Evolutionary conservation across 2,888 invertebrate genomes (phyloP), one percentile per base, ranked within the genome.

Genomic region (Epistrophe grossulariae): DNA sequence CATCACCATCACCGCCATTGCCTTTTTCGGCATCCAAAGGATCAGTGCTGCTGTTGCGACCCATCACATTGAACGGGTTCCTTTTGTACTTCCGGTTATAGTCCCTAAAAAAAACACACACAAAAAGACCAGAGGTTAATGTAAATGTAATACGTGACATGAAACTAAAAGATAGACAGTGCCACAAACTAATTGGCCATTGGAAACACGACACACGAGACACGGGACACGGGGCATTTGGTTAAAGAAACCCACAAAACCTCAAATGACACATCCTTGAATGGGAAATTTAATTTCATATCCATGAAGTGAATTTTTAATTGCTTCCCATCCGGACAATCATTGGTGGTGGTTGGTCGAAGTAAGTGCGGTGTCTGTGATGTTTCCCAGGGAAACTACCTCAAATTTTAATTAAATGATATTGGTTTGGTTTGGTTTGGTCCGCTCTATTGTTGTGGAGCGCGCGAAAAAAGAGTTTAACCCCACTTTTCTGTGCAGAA

Each of bases 1-100:
- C 90, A 68, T 89, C 89, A 71, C 90, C 91, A 79, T 91, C 90
- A 83, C 90, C 90, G 40, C 89, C 89, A 74, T 89, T 89, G 35
- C 83, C 81, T 50, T 89, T 89, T 38, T 88, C 87, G 28, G 89
- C 89, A 66, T 89, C 90, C 82, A 85, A 81, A 3, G 85, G 82
- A 70, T 88, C 84, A 15, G 84, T 79, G 70, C 85, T 88, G 43
- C 88, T 85, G 48, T 88, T 87, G 38, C 77, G 88, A 19, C 85
- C 85, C 85, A 82, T 85, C 70, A 71, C 70, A 10, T 88, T 89
- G 45, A 82, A 84, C 64, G 89, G 64, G 76, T 72, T 89, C 24
- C 88, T 82, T 24, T 88, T 89, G 59, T 89, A 90, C 64, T 89
- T 90, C 74, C 88, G 88, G 78, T 90, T 89, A 38, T 89, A 84